Conservation (phyloP, 2,113 vertebrate species). For the Carassius carassius region DNA sequence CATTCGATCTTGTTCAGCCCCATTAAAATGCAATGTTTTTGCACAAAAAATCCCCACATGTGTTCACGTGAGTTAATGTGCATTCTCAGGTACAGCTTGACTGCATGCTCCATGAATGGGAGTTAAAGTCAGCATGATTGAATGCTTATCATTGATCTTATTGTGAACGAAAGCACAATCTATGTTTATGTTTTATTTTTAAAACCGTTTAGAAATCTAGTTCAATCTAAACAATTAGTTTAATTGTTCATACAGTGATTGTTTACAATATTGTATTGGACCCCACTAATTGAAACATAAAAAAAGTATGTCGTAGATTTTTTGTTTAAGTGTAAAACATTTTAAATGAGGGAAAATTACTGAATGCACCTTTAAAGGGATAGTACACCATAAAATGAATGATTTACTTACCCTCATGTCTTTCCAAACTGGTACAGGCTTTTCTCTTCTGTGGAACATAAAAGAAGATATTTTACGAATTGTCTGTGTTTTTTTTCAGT, state of each 20-base stretch:
- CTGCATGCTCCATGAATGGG: not conserved
- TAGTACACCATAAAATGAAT: not conserved
- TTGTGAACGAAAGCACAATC: not conserved
- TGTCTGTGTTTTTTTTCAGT: not conserved
- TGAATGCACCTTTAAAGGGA: not conserved
- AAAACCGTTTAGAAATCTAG: no score
- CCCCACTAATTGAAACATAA: no score
- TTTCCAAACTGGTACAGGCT: not conserved
- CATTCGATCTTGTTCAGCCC: not conserved
- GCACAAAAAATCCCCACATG: not conserved
- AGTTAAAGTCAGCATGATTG: not conserved
- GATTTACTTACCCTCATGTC: not conserved
- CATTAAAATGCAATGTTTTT: constrained; percentile 7
- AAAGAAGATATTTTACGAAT: not conserved
- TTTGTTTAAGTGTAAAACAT: no score
- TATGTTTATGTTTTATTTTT: not conserved
- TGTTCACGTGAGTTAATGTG: not conserved
- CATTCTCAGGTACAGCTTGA: not conserved
- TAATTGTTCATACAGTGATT: no score
- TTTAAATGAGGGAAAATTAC: no score
- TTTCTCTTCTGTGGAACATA: not conserved
- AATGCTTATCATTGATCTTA: not conserved
- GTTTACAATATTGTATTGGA: no score
- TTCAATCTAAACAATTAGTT: no score
- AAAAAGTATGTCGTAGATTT: no score